These are phyloP conservation scores for Leptonema lineaticorne DNA, from an alignment of 1,140 invertebrate genomes.

Conservation along the genomic window DNA sequence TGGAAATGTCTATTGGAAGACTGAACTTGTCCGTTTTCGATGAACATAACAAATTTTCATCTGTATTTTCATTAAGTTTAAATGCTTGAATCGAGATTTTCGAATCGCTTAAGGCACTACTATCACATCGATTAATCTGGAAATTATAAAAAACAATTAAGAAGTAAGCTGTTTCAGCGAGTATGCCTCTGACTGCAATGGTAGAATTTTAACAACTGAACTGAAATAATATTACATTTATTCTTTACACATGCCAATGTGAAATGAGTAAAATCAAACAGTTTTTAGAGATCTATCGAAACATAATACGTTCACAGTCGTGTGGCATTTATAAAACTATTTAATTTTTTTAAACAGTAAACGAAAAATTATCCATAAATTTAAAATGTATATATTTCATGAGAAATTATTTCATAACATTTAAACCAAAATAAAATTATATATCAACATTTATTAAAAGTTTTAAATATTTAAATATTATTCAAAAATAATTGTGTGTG, in stretches of 20 bases:
- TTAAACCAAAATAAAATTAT: no score
- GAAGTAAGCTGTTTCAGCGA: no score
- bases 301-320: background rate
- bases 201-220: no score
- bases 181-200: no score
- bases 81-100: background rate
- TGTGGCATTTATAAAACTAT: background rate
- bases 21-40: background rate
- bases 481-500: no score
- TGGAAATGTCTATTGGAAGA: slow-evolving; percentile 4
- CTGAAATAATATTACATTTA: background rate
- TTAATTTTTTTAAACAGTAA: no score
- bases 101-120: slow-evolving; percentile 13
- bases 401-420: no score
- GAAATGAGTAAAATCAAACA: slow-evolving; percentile 4
- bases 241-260: background rate
- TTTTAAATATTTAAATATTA: no score
- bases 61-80: background rate
- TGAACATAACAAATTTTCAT: slow-evolving; percentile 12
- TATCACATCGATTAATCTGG: background rate
- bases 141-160: no score
- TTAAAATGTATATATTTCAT: background rate
- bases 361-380: no score
- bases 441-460: no score
- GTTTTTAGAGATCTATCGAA: background rate